Evolutionary conservation across 2,797 vertebrate genomes (phyloP), one percentile per base, ranked within the genome.

Genomic region (Neosilurus mollespiculum): DNA sequence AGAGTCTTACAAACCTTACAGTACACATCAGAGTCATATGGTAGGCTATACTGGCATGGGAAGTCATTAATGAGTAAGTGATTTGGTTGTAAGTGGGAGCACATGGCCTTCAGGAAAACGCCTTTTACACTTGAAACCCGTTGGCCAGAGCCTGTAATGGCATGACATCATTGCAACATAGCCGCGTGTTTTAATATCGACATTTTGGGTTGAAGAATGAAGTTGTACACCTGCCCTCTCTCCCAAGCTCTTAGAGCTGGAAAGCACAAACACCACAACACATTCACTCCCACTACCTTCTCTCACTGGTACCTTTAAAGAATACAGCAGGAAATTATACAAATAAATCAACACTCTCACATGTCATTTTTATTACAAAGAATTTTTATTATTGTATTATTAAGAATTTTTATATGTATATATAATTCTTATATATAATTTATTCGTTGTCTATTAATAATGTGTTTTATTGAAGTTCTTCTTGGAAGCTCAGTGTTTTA

Each of bases 31-130:
- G 82, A 69, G 30, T 51, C 73, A 65, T 53, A 69, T 6, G 22
- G 81, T 66, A 81, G 34, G n/a, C 83, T 87, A 86, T 86, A 59
- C 81, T 82, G 24, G 70, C 56, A 86, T 87, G 84, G 91, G 92
- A 92, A 92, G 90, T 91, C 90, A 92, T 93, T 92, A 93, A 94
- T 92, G 89, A 92, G 92, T 89, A 89, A 87, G 85, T 91, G 88
- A 92, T 90, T 89, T 91, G 84, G 89, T 88, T 78, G 72, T 91
- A 90, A 93, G 90, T 91, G 84, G 89, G 91, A 92, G 91, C 93
- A 92, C 58, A 89, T 93, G 93, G 84, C 72, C 53, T 75, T 88
- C 81, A 79, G 83, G 88, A 87, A 85, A 81, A 80, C 78, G 80
- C 82, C 84, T 83, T 83, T 83, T 86, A 84, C 84, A 75, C 86